These are phyloP conservation scores for Alethe castanea DNA, from an alignment of 2,113 vertebrate species.

Conservation along the genomic window DNA sequence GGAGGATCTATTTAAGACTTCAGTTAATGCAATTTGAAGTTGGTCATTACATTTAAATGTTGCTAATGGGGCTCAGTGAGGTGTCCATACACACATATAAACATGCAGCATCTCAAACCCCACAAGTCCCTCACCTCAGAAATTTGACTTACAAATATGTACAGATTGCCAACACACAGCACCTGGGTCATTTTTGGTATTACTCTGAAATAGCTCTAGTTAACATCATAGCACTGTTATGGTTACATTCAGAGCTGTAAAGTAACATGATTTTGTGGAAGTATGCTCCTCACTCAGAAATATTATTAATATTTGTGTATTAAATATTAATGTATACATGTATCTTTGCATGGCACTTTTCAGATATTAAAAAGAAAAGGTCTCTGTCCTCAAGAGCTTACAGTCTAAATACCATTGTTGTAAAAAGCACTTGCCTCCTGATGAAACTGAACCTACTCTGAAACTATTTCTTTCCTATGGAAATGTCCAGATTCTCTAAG, in stretches of 20 bases:
- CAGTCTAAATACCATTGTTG: slow-evolving; percentile 50
- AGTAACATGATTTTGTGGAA: background rate
- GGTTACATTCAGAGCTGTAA: background rate
- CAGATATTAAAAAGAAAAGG: slow-evolving; percentile 60
- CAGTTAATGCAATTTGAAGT: background rate
- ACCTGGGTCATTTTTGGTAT: accelerated
- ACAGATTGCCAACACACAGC: background rate
- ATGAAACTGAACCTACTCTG: background rate
- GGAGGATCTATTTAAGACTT: background rate
- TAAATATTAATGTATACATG: slow-evolving; percentile 41
- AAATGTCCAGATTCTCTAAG: background rate
- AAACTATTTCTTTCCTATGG: background rate
- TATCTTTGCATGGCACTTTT: slow-evolving; percentile 45
- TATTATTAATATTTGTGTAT: slow-evolving; percentile 48
- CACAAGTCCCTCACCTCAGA: background rate
- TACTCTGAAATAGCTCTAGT: background rate
- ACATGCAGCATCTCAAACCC: background rate
- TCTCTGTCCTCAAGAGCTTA: slow-evolving; percentile 51
- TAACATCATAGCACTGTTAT: background rate
- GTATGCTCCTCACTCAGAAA: background rate
- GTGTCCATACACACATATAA: background rate
- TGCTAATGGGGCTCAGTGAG: background rate
- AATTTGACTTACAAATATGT: background rate
- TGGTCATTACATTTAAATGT: background rate
- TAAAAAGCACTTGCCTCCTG: background rate